Conservation (phyloP, 1,140 invertebrate genomes). For the Melipona quadrifasciata region DNA sequence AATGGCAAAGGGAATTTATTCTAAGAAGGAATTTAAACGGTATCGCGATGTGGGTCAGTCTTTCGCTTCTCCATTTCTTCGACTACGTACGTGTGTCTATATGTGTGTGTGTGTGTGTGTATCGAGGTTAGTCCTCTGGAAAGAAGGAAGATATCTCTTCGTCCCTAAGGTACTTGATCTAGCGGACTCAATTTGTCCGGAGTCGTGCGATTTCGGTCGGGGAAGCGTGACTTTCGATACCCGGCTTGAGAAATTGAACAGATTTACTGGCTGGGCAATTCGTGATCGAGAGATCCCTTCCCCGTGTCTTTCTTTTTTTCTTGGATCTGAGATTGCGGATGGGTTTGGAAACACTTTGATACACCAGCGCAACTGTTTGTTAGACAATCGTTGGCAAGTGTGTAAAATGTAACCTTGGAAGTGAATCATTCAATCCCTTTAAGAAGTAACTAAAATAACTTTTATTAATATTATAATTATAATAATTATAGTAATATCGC, state of each 20-base stretch:
- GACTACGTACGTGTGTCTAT: not conserved
- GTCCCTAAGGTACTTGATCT: not conserved
- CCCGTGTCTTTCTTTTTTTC: not conserved
- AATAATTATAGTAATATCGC: too few species aligned
- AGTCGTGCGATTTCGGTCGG: not conserved
- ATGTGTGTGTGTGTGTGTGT: not conserved
- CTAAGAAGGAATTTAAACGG: constrained; percentile 30
- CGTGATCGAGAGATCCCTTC: not conserved
- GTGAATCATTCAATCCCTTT: too few species aligned
- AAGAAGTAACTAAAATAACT: too few species aligned
- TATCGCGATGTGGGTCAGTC: constrained; percentile 32
- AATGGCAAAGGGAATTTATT: constrained; percentile 26
- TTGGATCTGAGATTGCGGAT: not conserved
- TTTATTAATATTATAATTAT: too few species aligned
- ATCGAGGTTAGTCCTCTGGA: too few species aligned
- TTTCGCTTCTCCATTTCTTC: not conserved
- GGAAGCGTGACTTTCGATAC: not conserved
- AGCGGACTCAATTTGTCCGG: not conserved
- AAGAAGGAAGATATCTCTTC: too few species aligned
- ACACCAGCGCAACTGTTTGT: too few species aligned
- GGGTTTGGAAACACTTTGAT: not conserved
- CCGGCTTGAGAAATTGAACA: not conserved
- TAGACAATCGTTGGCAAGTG: too few species aligned
- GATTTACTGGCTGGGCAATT: not conserved
- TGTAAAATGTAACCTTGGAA: too few species aligned